These are phyloP conservation scores for Hiodon alosoides DNA, from an alignment of 2,113 vertebrate species.

Conservation along the genomic window DNA sequence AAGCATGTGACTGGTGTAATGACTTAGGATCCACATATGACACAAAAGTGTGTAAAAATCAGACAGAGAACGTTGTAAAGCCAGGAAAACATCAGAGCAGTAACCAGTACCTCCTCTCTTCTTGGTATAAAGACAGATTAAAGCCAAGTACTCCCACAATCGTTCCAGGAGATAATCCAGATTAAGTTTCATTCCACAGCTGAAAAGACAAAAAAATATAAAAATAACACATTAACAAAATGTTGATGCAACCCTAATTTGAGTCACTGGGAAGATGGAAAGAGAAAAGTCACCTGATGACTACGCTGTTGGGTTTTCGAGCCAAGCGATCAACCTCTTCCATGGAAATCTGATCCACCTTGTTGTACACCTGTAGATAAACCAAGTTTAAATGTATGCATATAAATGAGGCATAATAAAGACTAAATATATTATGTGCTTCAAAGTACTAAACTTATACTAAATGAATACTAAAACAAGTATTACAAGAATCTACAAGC, in stretches of 20 bases:
- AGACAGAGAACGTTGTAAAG: too few species aligned
- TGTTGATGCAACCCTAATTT: neutral
- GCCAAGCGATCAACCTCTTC: slow-evolving; percentile 94
- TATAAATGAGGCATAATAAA: too few species aligned
- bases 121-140: slow-evolving; percentile 97
- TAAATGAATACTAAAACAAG: too few species aligned
- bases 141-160: slow-evolving; percentile 90
- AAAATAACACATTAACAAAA: neutral
- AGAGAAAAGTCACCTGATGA: slow-evolving; percentile 76
- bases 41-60: too few species aligned
- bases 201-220: slow-evolving; percentile 41
- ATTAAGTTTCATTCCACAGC: slow-evolving; percentile 97
- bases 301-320: slow-evolving; percentile 79
- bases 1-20: too few species aligned
- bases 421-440: too few species aligned
- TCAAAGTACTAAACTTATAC: too few species aligned
- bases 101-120: slow-evolving; percentile 82
- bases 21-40: neutral
- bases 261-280: too few species aligned
- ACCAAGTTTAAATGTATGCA: too few species aligned
- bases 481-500: too few species aligned
- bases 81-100: too few species aligned
- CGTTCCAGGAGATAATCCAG: slow-evolving; percentile 89
- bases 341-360: slow-evolving; percentile 97
- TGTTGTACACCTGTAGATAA: slow-evolving; percentile 86